Evolutionary conservation across 2,888 invertebrate genomes (phyloP).

Genomic region (Caenorhabditis sinica): DNA sequence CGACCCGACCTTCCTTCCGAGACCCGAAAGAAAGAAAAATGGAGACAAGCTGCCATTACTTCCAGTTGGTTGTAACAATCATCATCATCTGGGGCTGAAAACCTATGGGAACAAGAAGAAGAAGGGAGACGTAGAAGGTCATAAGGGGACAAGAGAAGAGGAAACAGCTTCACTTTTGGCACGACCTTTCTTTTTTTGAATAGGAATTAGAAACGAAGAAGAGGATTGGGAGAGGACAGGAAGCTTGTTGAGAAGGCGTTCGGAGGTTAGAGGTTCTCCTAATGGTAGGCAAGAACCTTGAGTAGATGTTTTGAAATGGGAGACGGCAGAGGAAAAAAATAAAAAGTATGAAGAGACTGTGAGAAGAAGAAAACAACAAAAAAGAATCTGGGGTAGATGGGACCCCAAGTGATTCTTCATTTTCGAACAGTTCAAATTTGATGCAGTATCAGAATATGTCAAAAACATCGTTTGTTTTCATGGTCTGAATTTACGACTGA

Average conservation of each 20-base stretch:
- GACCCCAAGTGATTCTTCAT: too few species aligned
- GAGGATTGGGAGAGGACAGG: neutral
- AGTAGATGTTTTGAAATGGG: constrained; percentile 14
- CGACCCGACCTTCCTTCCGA: constrained; percentile 14
- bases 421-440: too few species aligned
- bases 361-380: neutral
- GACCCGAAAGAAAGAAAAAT: constrained; percentile 23
- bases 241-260: constrained; percentile 25
- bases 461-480: too few species aligned
- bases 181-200: constrained; percentile 37
- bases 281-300: constrained; percentile 27
- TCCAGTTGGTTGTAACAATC: constrained; percentile 40
- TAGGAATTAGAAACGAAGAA: neutral
- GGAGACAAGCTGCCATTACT: constrained; percentile 31
- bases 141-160: neutral
- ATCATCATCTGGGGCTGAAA: constrained; percentile 19
- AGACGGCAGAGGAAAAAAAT: neutral
- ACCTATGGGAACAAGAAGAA: neutral
- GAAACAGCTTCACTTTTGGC: constrained; percentile 40
- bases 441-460: too few species aligned
- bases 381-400: neutral
- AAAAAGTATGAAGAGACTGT: neutral
- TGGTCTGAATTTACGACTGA: neutral
- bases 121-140: constrained; percentile 35
- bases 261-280: constrained; percentile 11